Evolutionary conservation across 2,797 vertebrate species (phyloP), one percentile per base, ranked within the genome.

Genomic region (Forpus xanthops): DNA sequence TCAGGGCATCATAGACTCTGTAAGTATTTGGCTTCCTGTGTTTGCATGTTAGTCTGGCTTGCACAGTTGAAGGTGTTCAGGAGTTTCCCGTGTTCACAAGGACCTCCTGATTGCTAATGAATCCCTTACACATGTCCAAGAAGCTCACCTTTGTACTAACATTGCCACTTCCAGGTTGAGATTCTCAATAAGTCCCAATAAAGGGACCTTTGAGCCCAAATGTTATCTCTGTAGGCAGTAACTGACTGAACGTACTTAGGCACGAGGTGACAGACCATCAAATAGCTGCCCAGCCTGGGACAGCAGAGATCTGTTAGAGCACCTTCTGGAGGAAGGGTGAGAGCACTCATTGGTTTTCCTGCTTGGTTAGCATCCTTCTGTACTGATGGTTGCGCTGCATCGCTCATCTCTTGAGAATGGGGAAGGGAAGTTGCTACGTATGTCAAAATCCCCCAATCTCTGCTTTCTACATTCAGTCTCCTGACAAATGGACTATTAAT

Each of bases 1-100:
- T 89, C 99, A 99, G 94, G 98, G 99, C 27, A 98, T 99, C 97
- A 99, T 99, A 17, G 98, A 99, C 97, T 99, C 99, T 10, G 99
- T 99, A 96, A 99, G 99, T 96, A 94, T 39, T 68, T 62, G 30
- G 45, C 37, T 41, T 67, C 9, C 3, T 8, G 13, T 35, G 20
- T 45, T 49, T 47, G 68, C 8, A 3, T 28, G 20, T 61, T n/a
- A 8, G 31, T 71, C 53, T 52, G 37, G 16, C n/a, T 65, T 45
- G 50, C 19, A 6, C 27, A 28, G 23, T 1, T 45, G 17, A 7
- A 42, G 37, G 37, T 16, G 52, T 42, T 49, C 47, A 49, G 13
- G 5, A 15, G 47, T 49, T 41, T n/a, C 39, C 18, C 35, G 6
- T 13, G 5, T n/a, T 66, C 60, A 25, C 30, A 18, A 35, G 50